Evolutionary conservation across 2,113 vertebrate species (phyloP).

Genomic region (Solea senegalensis): DNA sequence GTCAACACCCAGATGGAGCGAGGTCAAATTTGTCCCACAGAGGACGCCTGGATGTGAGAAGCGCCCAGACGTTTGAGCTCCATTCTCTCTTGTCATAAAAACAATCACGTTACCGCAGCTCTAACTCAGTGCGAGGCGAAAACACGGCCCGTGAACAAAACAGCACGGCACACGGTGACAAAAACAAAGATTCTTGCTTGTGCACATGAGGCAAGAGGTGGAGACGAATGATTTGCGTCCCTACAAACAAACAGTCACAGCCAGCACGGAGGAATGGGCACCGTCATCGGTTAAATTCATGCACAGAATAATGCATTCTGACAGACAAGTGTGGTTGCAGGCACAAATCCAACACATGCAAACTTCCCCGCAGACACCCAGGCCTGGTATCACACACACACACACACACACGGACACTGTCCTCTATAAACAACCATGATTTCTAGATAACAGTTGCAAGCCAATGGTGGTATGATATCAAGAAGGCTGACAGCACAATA

Average conservation of each 20-base stretch:
- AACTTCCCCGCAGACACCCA: conserved; percentile 27
- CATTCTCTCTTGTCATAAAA: conserved; percentile 38
- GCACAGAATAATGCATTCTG: conserved; percentile 56
- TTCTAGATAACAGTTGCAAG: conserved; percentile 49
- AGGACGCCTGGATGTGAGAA: conserved; percentile 17
- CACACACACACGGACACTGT: conserved; percentile 7
- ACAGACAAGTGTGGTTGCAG: conserved; percentile 54
- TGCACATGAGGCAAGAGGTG: conserved; percentile 12
- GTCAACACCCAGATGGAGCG: conserved; percentile 31
- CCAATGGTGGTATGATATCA: conserved; percentile 49
- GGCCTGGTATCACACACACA: conserved; percentile 22
- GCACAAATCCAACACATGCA: conserved; percentile 62
- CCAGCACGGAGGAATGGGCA: conserved; percentile 27
- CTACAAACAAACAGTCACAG: conserved; percentile 46
- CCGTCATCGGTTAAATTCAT: conserved; percentile 54
- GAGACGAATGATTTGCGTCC: conserved; percentile 20
- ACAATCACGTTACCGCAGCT: conserved; percentile 20
- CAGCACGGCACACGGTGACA: conserved; percentile 39
- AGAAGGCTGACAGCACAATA: conserved; percentile 50
- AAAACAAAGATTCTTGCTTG: conserved; percentile 33
- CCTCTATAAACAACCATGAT: conserved; percentile 54
- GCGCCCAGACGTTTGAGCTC: conserved; percentile 18
- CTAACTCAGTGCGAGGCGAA: conserved; percentile 29
- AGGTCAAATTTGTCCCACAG: conserved; percentile 19
- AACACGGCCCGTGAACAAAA: conserved; percentile 40